These are phyloP conservation scores for Crambe crambe DNA, from an alignment of 37 sponge, comb jelly and placozoan genomes.

Conservation along the genomic window DNA sequence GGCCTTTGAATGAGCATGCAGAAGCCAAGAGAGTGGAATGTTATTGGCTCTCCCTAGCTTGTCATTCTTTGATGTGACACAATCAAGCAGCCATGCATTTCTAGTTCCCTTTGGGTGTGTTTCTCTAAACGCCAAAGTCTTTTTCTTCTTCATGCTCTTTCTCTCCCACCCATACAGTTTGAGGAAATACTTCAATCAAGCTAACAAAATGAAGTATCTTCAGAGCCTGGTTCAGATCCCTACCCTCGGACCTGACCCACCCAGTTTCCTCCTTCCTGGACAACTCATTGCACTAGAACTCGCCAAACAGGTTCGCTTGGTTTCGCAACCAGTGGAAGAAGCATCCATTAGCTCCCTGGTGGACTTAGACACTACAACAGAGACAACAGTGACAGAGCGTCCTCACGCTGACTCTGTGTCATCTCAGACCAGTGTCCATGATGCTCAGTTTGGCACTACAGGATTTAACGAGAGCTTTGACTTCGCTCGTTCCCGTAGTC, in stretches of 20 bases:
- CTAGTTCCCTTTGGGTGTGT: too few species aligned
- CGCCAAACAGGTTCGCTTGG: constrained; percentile 18
- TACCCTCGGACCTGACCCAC: constrained; percentile 64
- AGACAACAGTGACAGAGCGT: too few species aligned
- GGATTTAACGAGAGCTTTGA: constrained; percentile 12
- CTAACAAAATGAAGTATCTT: constrained; percentile 75
- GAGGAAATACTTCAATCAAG: constrained; percentile 79
- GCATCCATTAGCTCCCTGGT: background rate
- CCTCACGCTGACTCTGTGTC: background rate
- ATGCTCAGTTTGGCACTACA: background rate
- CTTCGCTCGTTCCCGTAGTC: background rate
- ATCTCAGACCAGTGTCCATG: background rate
- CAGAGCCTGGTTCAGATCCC: constrained; percentile 77
- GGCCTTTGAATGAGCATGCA: too few species aligned
- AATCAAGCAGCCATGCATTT: too few species aligned
- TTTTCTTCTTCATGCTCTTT: background rate
- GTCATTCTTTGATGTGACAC: too few species aligned
- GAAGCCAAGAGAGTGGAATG: too few species aligned
- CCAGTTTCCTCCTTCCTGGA: constrained; percentile 65
- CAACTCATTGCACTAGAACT: constrained; percentile 35
- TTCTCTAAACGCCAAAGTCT: too few species aligned
- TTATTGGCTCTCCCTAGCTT: too few species aligned
- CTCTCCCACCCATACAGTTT: constrained; percentile 32
- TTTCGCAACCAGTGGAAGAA: background rate
- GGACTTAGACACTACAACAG: background rate